Percentiles rank a stretch among this genome's conserved stretches.
These are phyloP conservation scores for Volucella zonaria DNA, from an alignment of 2,888 invertebrate genomes.

Conservation along the genomic window DNA sequence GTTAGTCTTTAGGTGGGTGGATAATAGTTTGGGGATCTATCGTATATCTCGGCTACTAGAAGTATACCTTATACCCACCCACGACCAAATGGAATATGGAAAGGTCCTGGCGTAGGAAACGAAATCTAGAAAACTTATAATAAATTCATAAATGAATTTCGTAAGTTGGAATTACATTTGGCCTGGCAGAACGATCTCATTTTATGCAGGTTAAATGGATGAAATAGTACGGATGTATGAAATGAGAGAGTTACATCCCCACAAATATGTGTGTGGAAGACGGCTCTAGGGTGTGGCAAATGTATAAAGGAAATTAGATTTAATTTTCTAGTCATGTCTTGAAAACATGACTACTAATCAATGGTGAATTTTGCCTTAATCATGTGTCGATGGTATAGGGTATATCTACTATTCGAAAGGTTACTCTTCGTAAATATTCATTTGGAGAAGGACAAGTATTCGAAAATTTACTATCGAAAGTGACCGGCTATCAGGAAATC, in stretches of 20 bases:
- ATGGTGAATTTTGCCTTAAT: neutral
- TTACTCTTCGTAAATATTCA: too few relatives aligned
- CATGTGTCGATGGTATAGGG: too few relatives aligned
- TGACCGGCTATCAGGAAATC: too few relatives aligned
- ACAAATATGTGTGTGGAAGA: neutral
- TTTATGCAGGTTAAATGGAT: constrained; percentile 46
- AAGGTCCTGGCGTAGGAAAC: constrained; percentile 28
- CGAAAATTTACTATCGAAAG: too few relatives aligned
- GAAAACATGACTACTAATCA: neutral
- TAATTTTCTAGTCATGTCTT: neutral
- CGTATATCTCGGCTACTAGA: too few relatives aligned
- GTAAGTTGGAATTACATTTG: constrained; percentile 65
- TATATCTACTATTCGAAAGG: too few relatives aligned
- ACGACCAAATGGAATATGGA: constrained; percentile 24
- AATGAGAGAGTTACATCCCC: neutral
- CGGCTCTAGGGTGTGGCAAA: constrained; percentile 13
- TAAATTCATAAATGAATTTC: constrained; percentile 69
- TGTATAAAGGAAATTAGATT: constrained; percentile 29
- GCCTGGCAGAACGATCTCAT: constrained; percentile 25
- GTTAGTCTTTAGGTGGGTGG: constrained; percentile 29
- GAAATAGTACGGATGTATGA: constrained; percentile 1
- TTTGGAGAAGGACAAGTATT: too few relatives aligned
- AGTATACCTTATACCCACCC: neutral
- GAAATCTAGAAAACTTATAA: constrained; percentile 71
- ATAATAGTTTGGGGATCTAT: constrained; percentile 29